phyloP scores from a whole-genome alignment of 2,888 invertebrate species.

The Heliconius sara region DNA sequence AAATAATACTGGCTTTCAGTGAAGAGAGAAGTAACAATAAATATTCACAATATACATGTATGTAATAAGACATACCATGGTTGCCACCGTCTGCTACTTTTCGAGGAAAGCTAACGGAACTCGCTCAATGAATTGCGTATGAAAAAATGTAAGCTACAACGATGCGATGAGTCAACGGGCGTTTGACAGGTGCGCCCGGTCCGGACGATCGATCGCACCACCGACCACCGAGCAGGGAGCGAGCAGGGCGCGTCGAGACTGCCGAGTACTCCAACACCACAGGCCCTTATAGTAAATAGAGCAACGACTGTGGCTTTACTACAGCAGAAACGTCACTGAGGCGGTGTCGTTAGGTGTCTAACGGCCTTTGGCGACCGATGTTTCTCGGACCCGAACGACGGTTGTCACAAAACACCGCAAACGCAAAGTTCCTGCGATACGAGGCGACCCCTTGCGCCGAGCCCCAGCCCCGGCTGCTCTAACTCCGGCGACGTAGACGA shows the following conservation, averaged over 20 bases:
- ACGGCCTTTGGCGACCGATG: slow-evolving; percentile 75
- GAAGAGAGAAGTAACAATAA: slow-evolving; percentile 5
- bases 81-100: slow-evolving; percentile 16
- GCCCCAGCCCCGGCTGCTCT: slow-evolving; percentile 51
- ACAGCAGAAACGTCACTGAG: slow-evolving; percentile 66
- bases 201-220: slow-evolving; percentile 81
- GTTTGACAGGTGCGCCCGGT: slow-evolving; percentile 77
- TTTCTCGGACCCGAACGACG: slow-evolving; percentile 62
- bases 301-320: slow-evolving; percentile 34
- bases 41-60: background rate
- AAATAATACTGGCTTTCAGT: slow-evolving; percentile 12
- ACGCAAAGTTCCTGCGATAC: slow-evolving; percentile 45
- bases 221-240: slow-evolving; percentile 33
- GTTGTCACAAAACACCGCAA: slow-evolving; percentile 51
- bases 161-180: slow-evolving; percentile 79
- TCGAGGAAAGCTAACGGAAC: slow-evolving; percentile 55
- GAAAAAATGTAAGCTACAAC: slow-evolving; percentile 63
- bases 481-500: slow-evolving; percentile 60
- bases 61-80: slow-evolving; percentile 26
- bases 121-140: slow-evolving; percentile 69
- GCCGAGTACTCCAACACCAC: slow-evolving; percentile 43
- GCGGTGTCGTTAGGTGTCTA: slow-evolving; percentile 73
- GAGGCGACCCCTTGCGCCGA: slow-evolving; percentile 47
- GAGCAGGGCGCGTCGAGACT: slow-evolving; percentile 62
- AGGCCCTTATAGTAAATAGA: slow-evolving; percentile 7